phyloP scores from a whole-genome alignment of 2,888 invertebrate genomes.

The Scaptodrosophila latifasciaeformis region DNA sequence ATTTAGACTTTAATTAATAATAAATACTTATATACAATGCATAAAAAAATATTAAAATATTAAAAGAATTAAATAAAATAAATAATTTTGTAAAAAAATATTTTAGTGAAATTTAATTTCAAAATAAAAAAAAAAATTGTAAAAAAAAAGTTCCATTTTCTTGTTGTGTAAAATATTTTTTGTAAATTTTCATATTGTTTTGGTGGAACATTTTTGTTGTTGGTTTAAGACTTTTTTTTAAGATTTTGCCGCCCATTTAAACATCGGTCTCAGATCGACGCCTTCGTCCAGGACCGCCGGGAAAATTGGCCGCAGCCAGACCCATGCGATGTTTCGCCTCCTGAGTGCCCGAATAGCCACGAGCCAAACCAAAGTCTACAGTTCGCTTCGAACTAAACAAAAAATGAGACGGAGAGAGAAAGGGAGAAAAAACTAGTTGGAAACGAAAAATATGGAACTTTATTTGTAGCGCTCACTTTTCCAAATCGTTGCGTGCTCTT shows the following conservation, averaged over 20 bases:
- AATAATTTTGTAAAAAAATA: conserved; percentile 13
- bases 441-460: background rate
- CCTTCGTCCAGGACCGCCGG: conserved; percentile 91
- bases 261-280: conserved; percentile 80
- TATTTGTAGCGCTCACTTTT: conserved; percentile 80
- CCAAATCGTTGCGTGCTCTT: conserved; percentile 85
- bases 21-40: conserved; percentile 42
- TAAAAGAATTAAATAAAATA: conserved; percentile 15
- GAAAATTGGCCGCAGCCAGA: conserved; percentile 90
- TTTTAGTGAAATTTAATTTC: conserved; percentile 11
- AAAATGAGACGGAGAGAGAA: conserved; percentile 2
- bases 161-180: no score
- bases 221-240: background rate
- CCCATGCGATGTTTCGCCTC: conserved; percentile 95
- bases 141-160: no score
- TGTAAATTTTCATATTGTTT: background rate
- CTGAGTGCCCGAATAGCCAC: conserved; percentile 92
- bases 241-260: conserved; percentile 44
- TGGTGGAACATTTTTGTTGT: background rate
- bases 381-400: conserved; percentile 86
- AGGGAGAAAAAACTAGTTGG: background rate
- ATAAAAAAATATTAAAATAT: conserved; percentile 18
- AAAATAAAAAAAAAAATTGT: conserved; percentile 19
- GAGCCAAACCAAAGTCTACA: conserved; percentile 89
- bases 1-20: conserved; percentile 3